These are phyloP conservation scores for Cordylochernes scorpioides DNA, from an alignment of 2,888 invertebrate genomes.

Conservation along the genomic window DNA sequence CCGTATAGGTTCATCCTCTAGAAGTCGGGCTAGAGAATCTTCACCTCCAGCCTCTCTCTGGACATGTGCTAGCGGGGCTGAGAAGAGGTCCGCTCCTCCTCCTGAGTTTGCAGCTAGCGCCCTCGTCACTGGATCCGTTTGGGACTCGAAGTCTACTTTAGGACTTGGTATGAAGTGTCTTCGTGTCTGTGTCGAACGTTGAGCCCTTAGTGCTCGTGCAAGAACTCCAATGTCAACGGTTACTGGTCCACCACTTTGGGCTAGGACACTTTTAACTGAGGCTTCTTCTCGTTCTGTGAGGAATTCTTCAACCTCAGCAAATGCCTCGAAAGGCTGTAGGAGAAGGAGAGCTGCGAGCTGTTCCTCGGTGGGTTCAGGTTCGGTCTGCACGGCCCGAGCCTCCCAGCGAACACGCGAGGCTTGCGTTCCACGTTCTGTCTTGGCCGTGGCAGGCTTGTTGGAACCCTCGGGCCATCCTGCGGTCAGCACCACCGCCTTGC, in stretches of 20 bases:
- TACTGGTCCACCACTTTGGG: no score
- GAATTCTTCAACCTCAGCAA: no score
- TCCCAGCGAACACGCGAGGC: slow-evolving; percentile 4
- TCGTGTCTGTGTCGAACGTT: slow-evolving; percentile 1
- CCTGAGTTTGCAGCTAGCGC: slow-evolving; percentile 14
- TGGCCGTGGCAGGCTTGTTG: slow-evolving; percentile 10
- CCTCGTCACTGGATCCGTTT: slow-evolving; percentile 13
- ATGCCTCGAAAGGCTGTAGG: neutral
- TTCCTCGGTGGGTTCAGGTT: neutral
- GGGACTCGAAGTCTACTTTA: slow-evolving; percentile 13
- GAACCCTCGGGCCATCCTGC: slow-evolving; percentile 7
- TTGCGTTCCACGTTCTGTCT: slow-evolving; percentile 9
- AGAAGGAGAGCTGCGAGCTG: neutral
- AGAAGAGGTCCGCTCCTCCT: slow-evolving; percentile 11
- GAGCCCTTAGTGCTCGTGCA: slow-evolving; percentile 3
- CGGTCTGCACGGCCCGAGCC: slow-evolving; percentile 10
- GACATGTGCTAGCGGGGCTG: slow-evolving; percentile 14
- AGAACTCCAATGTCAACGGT: slow-evolving; percentile 12
- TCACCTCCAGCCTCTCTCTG: slow-evolving; percentile 13
- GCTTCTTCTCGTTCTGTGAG: no score
- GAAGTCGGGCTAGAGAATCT: slow-evolving; percentile 12
- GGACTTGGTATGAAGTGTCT: neutral
- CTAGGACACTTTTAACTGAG: no score
- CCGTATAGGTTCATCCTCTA: slow-evolving; percentile 13
- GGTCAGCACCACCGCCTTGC: slow-evolving; percentile 10